phyloP scores from a whole-genome alignment of 1,140 invertebrate species.

The Lepidotrigona ventralis region DNA sequence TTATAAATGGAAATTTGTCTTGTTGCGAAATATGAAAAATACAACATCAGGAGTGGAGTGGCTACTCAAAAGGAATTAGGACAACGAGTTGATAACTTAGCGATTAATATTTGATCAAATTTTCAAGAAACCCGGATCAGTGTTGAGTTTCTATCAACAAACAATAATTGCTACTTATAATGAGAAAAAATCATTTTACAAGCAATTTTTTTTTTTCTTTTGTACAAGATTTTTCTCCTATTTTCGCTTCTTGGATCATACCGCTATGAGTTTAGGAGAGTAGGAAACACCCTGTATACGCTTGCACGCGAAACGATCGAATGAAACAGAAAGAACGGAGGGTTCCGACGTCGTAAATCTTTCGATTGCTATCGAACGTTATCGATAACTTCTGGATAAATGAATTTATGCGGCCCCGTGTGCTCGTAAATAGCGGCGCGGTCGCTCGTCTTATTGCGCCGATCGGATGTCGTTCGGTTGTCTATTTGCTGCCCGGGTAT shows the following conservation, averaged over 20 bases:
- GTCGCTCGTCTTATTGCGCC: constrained; percentile 21
- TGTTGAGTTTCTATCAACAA: neutral
- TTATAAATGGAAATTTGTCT: neutral
- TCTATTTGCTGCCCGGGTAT: neutral
- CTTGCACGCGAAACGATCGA: constrained; percentile 24
- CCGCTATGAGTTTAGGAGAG: neutral
- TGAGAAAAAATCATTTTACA: neutral
- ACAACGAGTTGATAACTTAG: neutral
- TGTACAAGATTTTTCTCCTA: too few relatives aligned
- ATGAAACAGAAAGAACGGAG: constrained; percentile 32
- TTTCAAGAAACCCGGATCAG: neutral
- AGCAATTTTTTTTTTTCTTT: too few relatives aligned
- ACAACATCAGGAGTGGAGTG: neutral
- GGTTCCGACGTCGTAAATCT: constrained; percentile 54
- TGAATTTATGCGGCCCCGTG: constrained; percentile 57
- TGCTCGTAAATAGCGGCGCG: constrained; percentile 34
- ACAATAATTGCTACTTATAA: neutral
- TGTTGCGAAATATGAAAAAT: neutral
- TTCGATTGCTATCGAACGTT: constrained; percentile 44
- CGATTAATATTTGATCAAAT: neutral
- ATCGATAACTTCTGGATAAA: constrained; percentile 62
- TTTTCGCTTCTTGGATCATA: neutral
- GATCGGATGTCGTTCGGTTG: constrained; percentile 10
- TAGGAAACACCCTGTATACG: neutral
- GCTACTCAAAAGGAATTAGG: too few relatives aligned